phyloP scores from a whole-genome alignment of 2,888 invertebrate species.

The Orthosia cruda region DNA sequence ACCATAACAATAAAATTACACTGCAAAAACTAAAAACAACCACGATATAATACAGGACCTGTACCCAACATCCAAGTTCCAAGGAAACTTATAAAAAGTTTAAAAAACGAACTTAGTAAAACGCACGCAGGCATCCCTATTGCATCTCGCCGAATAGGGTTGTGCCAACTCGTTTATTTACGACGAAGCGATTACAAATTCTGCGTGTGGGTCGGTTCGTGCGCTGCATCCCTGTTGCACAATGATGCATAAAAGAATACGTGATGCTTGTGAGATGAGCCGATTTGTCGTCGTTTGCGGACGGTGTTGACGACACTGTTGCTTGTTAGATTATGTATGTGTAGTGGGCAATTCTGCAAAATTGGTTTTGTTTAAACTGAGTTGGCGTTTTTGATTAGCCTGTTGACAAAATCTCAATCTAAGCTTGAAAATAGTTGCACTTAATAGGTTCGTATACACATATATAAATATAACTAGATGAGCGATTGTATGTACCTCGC shows the following conservation, averaged over 20 bases:
- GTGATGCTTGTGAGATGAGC: conserved; percentile 80
- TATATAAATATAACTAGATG: no score
- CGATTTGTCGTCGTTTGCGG: conserved; percentile 73
- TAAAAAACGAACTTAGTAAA: conserved; percentile 37
- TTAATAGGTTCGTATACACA: no score
- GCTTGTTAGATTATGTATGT: conserved; percentile 35
- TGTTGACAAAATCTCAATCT: neutral
- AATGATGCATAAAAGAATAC: conserved; percentile 76
- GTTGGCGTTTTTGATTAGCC: conserved; percentile 8
- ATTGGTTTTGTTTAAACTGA: neutral
- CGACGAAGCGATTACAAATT: conserved; percentile 70
- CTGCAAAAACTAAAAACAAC: conserved; percentile 45
- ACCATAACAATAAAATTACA: conserved; percentile 54
- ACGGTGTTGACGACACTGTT: conserved; percentile 48
- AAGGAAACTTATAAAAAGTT: conserved; percentile 49
- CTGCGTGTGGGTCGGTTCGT: conserved; percentile 70
- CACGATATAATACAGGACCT: conserved; percentile 42
- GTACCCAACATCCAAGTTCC: conserved; percentile 50
- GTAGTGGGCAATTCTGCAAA: conserved; percentile 18
- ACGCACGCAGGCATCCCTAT: conserved; percentile 61
- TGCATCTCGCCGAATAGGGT: conserved; percentile 64
- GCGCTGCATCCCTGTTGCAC: conserved; percentile 78
- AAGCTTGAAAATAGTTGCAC: no score
- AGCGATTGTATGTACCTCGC: no score
- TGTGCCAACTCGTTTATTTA: conserved; percentile 70